Percentiles rank a stretch among this genome's conserved stretches.
Evolutionary conservation across 2,888 invertebrate species (phyloP).

Genomic region (Camponotus fellah): DNA sequence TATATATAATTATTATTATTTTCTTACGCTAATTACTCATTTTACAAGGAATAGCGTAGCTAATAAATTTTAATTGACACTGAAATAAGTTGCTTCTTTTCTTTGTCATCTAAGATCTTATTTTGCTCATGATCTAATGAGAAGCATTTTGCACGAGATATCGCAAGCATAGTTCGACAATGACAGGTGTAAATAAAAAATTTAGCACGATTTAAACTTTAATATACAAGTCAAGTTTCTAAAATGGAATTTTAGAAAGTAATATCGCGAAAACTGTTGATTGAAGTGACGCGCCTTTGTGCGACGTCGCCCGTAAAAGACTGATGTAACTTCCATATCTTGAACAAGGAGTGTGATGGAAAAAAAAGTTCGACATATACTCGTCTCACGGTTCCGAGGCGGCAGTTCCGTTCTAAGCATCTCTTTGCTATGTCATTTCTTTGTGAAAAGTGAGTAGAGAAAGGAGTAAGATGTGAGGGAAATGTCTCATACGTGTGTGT

Average conservation of each 20-base stretch:
- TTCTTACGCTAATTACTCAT: slow-evolving; percentile 22
- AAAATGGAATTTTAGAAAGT: slow-evolving; percentile 46
- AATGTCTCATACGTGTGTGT: neutral
- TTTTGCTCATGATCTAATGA: neutral
- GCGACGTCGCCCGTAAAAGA: slow-evolving; percentile 35
- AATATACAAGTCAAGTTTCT: slow-evolving; percentile 39
- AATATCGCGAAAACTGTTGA: slow-evolving; percentile 48
- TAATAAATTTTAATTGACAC: slow-evolving; percentile 24
- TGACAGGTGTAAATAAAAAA: slow-evolving; percentile 25
- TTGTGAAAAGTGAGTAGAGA: slow-evolving; percentile 19
- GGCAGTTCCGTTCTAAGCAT: slow-evolving; percentile 31
- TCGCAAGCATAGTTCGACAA: neutral
- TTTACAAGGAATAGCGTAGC: neutral
- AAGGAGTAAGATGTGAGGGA: slow-evolving; percentile 2
- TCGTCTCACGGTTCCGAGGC: slow-evolving; percentile 24
- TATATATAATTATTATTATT: neutral
- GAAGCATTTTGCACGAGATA: neutral
- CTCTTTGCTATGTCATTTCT: slow-evolving; percentile 46
- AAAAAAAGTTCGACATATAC: slow-evolving; percentile 19
- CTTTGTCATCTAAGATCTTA: neutral
- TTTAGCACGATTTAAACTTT: slow-evolving; percentile 36
- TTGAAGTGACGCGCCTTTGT: slow-evolving; percentile 41
- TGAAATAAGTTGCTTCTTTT: neutral
- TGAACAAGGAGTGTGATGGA: slow-evolving; percentile 18
- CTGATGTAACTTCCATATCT: slow-evolving; percentile 47